Conservation (phyloP, 1,140 invertebrate species). For the Leptinotarsa undecemlineata region DNA sequence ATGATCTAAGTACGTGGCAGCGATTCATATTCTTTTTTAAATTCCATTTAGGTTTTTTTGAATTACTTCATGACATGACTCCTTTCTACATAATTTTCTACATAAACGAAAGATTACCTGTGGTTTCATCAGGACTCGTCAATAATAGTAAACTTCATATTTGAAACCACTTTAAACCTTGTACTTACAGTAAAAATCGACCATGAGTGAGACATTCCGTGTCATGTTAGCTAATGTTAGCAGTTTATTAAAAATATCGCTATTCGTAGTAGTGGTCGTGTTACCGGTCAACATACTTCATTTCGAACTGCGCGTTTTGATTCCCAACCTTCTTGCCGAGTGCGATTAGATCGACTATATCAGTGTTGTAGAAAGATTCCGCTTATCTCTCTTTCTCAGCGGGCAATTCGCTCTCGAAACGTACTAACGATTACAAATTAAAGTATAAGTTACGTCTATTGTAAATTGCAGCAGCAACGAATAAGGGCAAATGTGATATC, state of each 20-base stretch:
- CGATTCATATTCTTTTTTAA: too few species aligned
- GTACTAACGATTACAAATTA: neutral
- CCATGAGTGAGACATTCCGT: too few species aligned
- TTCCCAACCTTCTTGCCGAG: neutral
- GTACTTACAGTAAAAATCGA: too few species aligned
- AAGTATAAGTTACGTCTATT: neutral
- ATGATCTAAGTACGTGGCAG: too few species aligned
- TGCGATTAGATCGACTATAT: neutral
- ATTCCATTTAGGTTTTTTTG: too few species aligned
- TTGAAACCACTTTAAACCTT: too few species aligned
- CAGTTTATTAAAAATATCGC: neutral
- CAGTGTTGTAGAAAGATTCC: neutral
- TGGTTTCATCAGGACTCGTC: too few species aligned
- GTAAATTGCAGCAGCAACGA: conserved; percentile 7
- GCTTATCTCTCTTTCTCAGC: neutral
- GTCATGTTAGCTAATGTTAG: neutral
- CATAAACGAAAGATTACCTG: too few species aligned
- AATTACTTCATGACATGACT: too few species aligned
- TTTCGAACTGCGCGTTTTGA: neutral
- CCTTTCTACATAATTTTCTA: too few species aligned
- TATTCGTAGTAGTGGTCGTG: neutral
- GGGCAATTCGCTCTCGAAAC: neutral
- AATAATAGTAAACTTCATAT: too few species aligned
- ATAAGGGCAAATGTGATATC: conserved; percentile 25
- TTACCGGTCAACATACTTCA: neutral